Evolutionary conservation across 2,113 vertebrate genomes (phyloP).

Genomic region (Eulacestoma nigropectus): DNA sequence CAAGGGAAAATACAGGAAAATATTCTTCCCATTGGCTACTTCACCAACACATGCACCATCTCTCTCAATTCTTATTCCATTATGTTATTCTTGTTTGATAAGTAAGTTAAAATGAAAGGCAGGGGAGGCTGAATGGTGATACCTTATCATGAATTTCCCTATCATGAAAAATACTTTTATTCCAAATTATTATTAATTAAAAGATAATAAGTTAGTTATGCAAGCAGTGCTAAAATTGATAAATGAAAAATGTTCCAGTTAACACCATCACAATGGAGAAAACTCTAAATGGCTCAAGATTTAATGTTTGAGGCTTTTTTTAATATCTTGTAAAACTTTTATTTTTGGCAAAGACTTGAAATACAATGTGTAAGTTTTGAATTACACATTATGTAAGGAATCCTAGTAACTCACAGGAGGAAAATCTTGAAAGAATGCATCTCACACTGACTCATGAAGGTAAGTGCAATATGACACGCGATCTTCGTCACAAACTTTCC

Average conservation of each 20-base stretch:
- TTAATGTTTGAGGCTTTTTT: not conserved
- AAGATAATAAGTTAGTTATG: not conserved
- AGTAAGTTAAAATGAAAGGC: not conserved
- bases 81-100: not conserved
- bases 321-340: not conserved
- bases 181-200: not conserved
- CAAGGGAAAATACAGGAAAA: not conserved
- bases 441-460: not conserved
- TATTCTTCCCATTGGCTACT: not conserved
- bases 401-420: not conserved
- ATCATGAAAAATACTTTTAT: not conserved
- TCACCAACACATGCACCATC: not conserved
- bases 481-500: conserved; percentile 8
- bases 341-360: not conserved
- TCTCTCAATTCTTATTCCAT: not conserved
- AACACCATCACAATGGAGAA: not conserved
- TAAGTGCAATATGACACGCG: not conserved
- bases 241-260: not conserved
- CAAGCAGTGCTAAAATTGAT: not conserved
- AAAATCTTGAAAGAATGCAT: not conserved
- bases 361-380: not conserved
- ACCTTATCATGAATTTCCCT: not conserved
- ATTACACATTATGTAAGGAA: not conserved
- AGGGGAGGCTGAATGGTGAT: fast-evolving
- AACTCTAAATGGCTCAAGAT: not conserved